Evolutionary conservation across 2,113 vertebrate genomes (phyloP).

Genomic region (Trochalopteron elliotii): DNA sequence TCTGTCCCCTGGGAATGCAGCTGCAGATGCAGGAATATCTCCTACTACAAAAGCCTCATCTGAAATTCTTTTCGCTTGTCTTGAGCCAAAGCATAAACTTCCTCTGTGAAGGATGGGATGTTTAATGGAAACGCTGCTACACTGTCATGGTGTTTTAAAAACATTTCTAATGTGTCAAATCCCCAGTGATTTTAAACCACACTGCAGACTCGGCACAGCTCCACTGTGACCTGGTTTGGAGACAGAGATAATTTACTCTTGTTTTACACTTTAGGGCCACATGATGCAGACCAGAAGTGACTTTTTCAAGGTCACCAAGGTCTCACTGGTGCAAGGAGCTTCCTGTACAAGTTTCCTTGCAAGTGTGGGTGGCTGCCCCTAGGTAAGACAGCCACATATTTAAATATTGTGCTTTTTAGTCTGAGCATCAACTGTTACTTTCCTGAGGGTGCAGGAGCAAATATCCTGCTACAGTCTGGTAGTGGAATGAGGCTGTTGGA

Average conservation of each 20-base stretch:
- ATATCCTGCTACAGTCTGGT: neutral
- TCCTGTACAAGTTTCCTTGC: neutral
- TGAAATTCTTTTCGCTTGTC: conserved; percentile 46
- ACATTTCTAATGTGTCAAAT: conserved; percentile 46
- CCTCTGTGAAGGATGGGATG: conserved; percentile 38
- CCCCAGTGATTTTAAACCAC: neutral
- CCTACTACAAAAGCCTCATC: conserved; percentile 21
- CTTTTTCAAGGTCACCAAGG: neutral
- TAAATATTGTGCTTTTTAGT: neutral
- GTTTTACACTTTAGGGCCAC: neutral
- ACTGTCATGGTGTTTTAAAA: conserved; percentile 45
- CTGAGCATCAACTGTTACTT: neutral
- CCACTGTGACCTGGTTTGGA: neutral
- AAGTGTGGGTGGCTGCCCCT: neutral
- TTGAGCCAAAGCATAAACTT: conserved; percentile 50
- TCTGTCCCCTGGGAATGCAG: neutral
- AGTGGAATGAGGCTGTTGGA: neutral
- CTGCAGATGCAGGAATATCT: neutral
- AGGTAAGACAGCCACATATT: neutral
- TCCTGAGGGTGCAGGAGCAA: neutral
- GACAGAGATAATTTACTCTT: neutral
- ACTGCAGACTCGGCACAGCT: neutral
- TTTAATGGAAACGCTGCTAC: conserved; percentile 55
- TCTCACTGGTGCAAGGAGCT: neutral
- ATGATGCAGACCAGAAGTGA: neutral